Evolutionary conservation across 2,113 vertebrate species (phyloP), one percentile per base, ranked within the genome.

Genomic region (Heteronetta atricapilla): DNA sequence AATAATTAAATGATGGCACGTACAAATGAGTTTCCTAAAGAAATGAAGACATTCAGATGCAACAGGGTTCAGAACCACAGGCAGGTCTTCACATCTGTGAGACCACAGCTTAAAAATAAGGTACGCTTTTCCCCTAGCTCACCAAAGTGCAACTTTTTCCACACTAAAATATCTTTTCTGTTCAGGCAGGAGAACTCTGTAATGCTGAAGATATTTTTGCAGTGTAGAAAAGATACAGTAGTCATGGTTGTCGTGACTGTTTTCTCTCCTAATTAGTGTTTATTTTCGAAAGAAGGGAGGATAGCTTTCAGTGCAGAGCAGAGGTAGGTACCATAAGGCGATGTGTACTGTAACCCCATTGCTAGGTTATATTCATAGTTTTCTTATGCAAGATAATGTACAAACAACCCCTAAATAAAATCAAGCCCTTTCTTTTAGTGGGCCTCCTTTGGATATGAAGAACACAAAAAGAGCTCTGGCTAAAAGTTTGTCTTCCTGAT

Each of bases 1-100:
- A 77, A 59, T 83, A 78, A 89, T 91, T 91, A 78, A 94, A 90
- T 91, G 85, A 92, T 90, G 84, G 50, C 42, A 85, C 67, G n/a
- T 58, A 42, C 55, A 89, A 86, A 95, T 85, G 50, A 95, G 40
- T 17, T 42, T 88, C 68, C 85, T 77, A 81, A 93, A 83, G 56
- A 86, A 78, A 62, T 72, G 53, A 69, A 92, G 82, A 12, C 29
- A 50, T 77, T 60, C 36, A n/a, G 75, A 53, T 40, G 74, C 19
- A 76, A 11, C 21, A 28, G 15, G 48, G 18, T 86, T 92, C 68
- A 62, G 50, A 80, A 64, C 16, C 34, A n/a, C 5, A 18, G 3
- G 34, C 33, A 82, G 18, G 22, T 46, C 52, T 88, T 83, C 38
- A 3, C 2, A 6, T 20, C 11, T 33, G 4, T 48, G 44, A 73